Conservation (phyloP, 2,888 invertebrate genomes). For the Eudemis profundana region DNA sequence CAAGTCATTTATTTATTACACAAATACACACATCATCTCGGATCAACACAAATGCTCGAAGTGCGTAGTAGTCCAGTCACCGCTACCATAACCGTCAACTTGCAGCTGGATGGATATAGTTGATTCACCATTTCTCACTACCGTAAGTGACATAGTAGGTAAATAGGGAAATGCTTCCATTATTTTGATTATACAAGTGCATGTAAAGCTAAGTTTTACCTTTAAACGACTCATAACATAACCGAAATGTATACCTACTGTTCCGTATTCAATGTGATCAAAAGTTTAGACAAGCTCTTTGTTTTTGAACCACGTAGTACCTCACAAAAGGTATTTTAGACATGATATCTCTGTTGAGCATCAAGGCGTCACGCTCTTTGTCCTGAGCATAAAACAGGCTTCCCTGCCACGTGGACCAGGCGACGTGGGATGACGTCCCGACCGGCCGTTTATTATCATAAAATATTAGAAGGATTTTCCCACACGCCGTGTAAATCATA, state of each 20-base stretch:
- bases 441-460: conserved; percentile 33
- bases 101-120: conserved; percentile 30
- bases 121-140: conserved; percentile 35
- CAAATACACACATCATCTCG: conserved; percentile 3
- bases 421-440: conserved; percentile 38
- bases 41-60: conserved; percentile 3
- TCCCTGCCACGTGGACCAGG: conserved; percentile 26
- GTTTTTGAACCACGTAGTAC: conserved; percentile 11
- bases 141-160: conserved; percentile 7
- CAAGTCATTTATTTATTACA: conserved; percentile 9
- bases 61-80: conserved; percentile 20
- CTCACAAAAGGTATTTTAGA: conserved; percentile 14
- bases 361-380: conserved; percentile 32
- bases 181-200: too few relatives aligned
- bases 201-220: too few relatives aligned
- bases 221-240: too few relatives aligned
- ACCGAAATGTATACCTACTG: too few relatives aligned
- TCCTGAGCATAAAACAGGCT: conserved; percentile 36
- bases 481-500: conserved; percentile 40
- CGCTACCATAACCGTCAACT: conserved; percentile 26
- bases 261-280: background rate
- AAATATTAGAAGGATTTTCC: conserved; percentile 38
- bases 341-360: conserved; percentile 24
- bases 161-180: background rate
- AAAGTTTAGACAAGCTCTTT: background rate